These are phyloP conservation scores for Elegia similella DNA, from an alignment of 2,888 invertebrate species.

Conservation along the genomic window DNA sequence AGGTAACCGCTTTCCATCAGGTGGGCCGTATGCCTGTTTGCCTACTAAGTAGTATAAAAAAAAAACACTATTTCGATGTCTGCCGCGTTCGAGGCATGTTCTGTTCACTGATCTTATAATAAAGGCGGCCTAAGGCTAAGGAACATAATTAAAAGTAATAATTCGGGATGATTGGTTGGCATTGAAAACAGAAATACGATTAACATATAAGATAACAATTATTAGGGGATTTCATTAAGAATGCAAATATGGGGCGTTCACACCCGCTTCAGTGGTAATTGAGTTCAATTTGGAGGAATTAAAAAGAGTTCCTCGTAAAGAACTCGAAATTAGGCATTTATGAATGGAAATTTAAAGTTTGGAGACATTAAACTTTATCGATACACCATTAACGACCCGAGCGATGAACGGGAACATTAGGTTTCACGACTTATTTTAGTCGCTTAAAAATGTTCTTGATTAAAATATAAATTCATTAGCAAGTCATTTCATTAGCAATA, in stretches of 20 bases:
- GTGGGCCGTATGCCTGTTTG: too few relatives aligned
- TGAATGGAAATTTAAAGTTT: slow-evolving; percentile 8
- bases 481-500: too few relatives aligned
- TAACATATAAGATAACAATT: slow-evolving; percentile 46
- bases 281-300: not conserved
- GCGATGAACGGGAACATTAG: slow-evolving; percentile 13
- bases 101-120: slow-evolving; percentile 17
- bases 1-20: too few relatives aligned
- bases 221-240: slow-evolving; percentile 49
- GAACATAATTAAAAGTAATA: slow-evolving; percentile 46
- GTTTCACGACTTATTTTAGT: not conserved
- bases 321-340: slow-evolving; percentile 6
- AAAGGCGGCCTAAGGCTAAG: slow-evolving; percentile 9
- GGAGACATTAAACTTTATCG: not conserved
- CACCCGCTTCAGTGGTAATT: slow-evolving; percentile 2
- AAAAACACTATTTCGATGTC: too few relatives aligned
- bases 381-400: slow-evolving; percentile 22
- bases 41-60: too few relatives aligned
- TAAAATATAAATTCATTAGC: not conserved
- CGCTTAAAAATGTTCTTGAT: not conserved
- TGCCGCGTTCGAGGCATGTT: slow-evolving; percentile 10
- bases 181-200: slow-evolving; percentile 41
- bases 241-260: slow-evolving; percentile 43
- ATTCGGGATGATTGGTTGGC: slow-evolving; percentile 39
- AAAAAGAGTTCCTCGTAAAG: slow-evolving; percentile 1